Base-by-base conservation (phyloP, 2,113 vertebrate genomes). In the Neolamprologus brichardi region DNA sequence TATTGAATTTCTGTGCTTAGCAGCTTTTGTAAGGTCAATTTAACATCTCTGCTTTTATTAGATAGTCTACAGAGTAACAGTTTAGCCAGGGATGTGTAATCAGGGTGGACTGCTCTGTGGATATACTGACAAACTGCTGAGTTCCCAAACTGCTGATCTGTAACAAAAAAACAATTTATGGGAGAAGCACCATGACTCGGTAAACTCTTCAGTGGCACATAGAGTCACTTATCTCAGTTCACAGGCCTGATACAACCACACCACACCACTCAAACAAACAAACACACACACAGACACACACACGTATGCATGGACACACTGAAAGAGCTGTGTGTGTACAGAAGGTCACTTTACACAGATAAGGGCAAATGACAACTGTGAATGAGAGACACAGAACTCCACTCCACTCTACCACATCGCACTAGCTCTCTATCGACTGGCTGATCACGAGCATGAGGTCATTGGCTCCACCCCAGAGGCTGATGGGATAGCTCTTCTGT, bases 151-250 rank as follows among this genome's bases (percentile, higher is more conserved):
- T 91, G 81, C 82, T 88, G 84, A 84, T 81, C 79, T 80, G 51
- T 72, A 84, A 88, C 87, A 91, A 87, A 85, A 37, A 84, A 81
- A 80, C 5, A 83, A 84, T 87, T 90, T 70, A 82, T 81, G 62
- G 81, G 86, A 56, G 85, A 82, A 88, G 89, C 88, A 84, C 88
- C 86, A 67, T 89, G 82, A 87, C 79, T 82, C 67, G 11, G 88
- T 84, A 67, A 85, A 90, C 25, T 15, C 84, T 85, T 90, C 52
- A 91, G 81, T 79, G 53, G 84, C 70, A 70, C 79, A 64, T n/a
- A 51, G 41, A 75, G 67, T 86, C 86, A 85, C 93, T 94, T 95
- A 95, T 94, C 94, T 93, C 70, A 54, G 67, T 54, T 88, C 70
- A 56, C 93, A 91, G 91, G 51, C 88, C 84, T 82, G 44, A 10